Conservation (phyloP, 23 tunicate genomes). For the Halocynthia roretzi region DNA sequence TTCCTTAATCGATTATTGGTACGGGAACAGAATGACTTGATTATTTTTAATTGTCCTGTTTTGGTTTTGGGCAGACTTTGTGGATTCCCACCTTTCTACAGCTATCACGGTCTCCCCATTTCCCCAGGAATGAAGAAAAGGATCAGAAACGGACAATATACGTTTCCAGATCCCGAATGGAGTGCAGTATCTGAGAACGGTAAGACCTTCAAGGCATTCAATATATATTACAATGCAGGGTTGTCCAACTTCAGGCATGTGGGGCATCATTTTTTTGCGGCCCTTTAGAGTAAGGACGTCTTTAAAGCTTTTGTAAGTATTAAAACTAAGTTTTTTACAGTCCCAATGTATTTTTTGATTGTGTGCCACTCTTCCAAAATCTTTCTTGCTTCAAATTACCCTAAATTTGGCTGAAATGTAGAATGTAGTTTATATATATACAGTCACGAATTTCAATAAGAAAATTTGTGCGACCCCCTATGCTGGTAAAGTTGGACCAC, state of each 20-base stretch:
- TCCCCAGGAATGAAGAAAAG: conserved; percentile 96
- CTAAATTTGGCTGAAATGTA: no score
- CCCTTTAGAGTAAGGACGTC: neutral
- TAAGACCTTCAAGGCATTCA: neutral
- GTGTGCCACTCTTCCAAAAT: no score
- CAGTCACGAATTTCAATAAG: no score
- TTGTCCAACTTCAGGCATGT: no score
- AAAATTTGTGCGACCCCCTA: no score
- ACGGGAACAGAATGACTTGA: no score
- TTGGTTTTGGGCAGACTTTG: conserved; percentile 37
- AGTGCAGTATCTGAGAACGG: conserved; percentile 78
- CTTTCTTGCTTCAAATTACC: no score
- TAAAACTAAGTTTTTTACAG: neutral
- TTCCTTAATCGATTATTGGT: no score
- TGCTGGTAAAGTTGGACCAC: no score
- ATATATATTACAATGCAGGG: no score
- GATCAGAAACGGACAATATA: conserved; percentile 83
- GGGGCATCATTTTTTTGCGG: neutral
- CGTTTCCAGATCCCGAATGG: conserved; percentile 91
- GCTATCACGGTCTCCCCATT: conserved; percentile 79
- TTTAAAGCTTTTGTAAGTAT: neutral
- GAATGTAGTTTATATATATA: no score
- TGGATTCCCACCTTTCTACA: conserved; percentile 92
- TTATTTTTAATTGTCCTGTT: neutral
- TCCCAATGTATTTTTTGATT: neutral